Base-by-base conservation (phyloP, 1,140 invertebrate species). In the Drosophila orena region DNA sequence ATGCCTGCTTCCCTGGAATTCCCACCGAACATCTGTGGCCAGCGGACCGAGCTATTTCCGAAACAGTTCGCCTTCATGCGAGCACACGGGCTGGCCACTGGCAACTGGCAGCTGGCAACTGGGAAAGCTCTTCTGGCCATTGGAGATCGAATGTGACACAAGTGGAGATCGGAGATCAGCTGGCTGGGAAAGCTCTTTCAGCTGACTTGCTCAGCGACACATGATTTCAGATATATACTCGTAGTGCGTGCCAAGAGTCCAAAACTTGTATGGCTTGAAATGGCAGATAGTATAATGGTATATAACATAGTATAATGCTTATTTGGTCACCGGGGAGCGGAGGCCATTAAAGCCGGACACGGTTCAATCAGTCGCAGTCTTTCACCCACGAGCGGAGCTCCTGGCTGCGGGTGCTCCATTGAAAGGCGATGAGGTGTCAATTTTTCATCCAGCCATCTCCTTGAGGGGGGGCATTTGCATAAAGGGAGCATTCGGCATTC, bases 381-480 rank as follows among this genome's bases (percentile, higher is more conserved):
- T 30, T 46, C 34, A 44, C 17, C 44, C 44, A 38, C 40, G 55
- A 50, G 11, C n/a, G 30, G 20, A 11, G 43, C 35, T 22, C 58
- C 40, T n/a, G 54, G 34, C 49, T 59, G 42, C 58, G 71, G 77
- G 64, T 76, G 70, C 69, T 81, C 60, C 69, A 81, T 81, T 81
- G 78, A 81, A 81, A 83, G 66, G 81, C 81, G 80, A 83, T 83
- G 80, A 83, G 80, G 80, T 83, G 80, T 84, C 80, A 83, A 83
- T 83, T 84, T 79, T 75, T 71, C 75, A 70, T 55, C 34, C 46
- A 52, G 58, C 27, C 47, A 50, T 34, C 47, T 30, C 10, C 22
- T 11, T 10, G 43, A 7, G 17, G 34, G 15, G 66, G 77, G 24
- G 24, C 17, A 83, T 83, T 83, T 83, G 75, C 80, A 83, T 83